These are phyloP conservation scores for Gryllus bimaculatus DNA, from an alignment of 1,140 invertebrate genomes.

Conservation along the genomic window DNA sequence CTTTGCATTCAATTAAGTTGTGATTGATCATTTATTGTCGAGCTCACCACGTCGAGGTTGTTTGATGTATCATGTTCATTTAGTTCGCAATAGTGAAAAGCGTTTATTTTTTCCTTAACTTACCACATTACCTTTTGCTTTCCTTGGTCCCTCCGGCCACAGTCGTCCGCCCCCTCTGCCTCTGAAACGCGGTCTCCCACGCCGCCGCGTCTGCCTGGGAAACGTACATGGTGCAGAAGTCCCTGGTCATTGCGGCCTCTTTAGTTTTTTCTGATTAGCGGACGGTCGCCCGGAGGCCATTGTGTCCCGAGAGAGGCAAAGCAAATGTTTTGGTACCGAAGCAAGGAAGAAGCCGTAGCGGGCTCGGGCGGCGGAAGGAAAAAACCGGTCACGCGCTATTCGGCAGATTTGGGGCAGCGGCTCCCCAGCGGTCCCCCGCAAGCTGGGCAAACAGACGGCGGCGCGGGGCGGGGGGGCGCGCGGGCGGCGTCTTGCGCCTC, in stretches of 20 bases:
- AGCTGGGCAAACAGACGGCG: not conserved
- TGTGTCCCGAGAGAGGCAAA: not conserved
- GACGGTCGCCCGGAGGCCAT: not conserved
- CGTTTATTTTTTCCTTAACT: too few relatives aligned
- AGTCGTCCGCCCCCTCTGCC: too few relatives aligned
- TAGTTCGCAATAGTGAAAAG: too few relatives aligned
- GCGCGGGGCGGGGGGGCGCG: too few relatives aligned
- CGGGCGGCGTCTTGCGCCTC: too few relatives aligned
- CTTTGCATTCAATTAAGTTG: too few relatives aligned
- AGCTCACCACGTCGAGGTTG: too few relatives aligned
- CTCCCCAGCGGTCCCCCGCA: not conserved
- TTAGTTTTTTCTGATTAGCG: conserved; percentile 4
- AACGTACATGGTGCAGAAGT: not conserved
- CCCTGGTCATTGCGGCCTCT: not conserved
- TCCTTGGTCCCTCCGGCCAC: too few relatives aligned
- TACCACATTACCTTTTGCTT: too few relatives aligned
- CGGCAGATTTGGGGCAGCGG: not conserved
- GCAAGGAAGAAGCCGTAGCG: not conserved
- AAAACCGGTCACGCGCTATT: not conserved
- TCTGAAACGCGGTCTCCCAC: too few relatives aligned
- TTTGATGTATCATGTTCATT: too few relatives aligned
- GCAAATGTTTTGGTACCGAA: conserved; percentile 1
- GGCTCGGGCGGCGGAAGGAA: not conserved
- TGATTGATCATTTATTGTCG: too few relatives aligned
- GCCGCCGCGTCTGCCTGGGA: not conserved